Base-by-base conservation (phyloP, 1,140 invertebrate species). In the Apis dorsata region DNA sequence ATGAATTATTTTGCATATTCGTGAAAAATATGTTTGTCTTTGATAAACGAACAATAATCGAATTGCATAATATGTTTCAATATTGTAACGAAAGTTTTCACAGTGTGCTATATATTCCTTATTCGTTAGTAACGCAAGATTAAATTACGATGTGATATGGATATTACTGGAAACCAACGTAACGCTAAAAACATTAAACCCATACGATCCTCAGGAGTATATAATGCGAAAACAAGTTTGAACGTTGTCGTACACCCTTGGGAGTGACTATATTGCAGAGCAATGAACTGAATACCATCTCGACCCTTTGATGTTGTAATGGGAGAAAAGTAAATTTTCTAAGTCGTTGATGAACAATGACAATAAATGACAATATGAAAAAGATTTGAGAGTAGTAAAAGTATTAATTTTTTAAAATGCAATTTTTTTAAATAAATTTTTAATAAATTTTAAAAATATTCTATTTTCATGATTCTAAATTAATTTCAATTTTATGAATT, bases 121-220 rank as follows among this genome's bases (percentile, higher is more conserved):
- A 10, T 49, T 53, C 13, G 49, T 51, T 24, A 9, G 68, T 24
- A 17, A 24, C 68, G 49, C 13, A 15, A 51, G 49, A 70, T 70
- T 70, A 24, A 70, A 70, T 70, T 70, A 51, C 12, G 13, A 1
- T 1, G 49, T 17, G 68, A 24, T n/a, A n/a, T n/a, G n/a, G 7
- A 17, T n/a, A 70, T 70, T 51, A 70, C n/a, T 17, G 68, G 34
- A 70, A 17, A 53, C 8, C 49, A 53, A 70, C 49, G 68, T 70
- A 70, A 70, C 49, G 68, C 49, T 70, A 70, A 70, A 70, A 70
- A 70, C 68, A 70, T 70, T 70, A 70, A 70, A 70, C 68, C 24
- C n/a, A 49, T 8, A 4, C 68, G 68, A 70, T 70, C n/a, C 68
- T 70, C 68, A 0, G 4, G 68, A 51, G 68, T 70, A 24, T 21